A percentile compares a stretch with the other conserved stretches of the same genome.
These are phyloP conservation scores for Pangasius mekongensis DNA, from an alignment of 2,797 vertebrate species.

Conservation along the genomic window DNA sequence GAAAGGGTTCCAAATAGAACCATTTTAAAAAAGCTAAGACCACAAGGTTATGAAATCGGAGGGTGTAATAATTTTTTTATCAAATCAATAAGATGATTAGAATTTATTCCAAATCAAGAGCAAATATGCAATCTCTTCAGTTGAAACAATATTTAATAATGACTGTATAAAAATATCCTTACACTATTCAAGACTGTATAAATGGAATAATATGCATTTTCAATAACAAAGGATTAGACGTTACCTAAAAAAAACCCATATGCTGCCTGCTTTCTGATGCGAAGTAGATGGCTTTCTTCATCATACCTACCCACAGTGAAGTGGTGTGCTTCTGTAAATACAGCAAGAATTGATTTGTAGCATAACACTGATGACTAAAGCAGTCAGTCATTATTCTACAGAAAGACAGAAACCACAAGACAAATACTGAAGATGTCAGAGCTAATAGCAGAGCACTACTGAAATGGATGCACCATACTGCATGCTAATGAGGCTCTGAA, in stretches of 20 bases:
- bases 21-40: not conserved
- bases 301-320: not conserved
- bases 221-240: not conserved
- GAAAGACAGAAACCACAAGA: not conserved
- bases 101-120: not conserved
- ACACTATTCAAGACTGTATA: not conserved
- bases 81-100: not conserved
- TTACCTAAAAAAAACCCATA: not conserved
- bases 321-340: slow-evolving; percentile 9
- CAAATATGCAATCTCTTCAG: not conserved
- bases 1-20: not conserved
- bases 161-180: not conserved
- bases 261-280: not conserved
- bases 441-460: not conserved
- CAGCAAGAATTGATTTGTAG: slow-evolving; percentile 10
- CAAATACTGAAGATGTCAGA: not conserved
- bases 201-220: not conserved
- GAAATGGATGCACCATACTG: not conserved
- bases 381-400: slow-evolving; percentile 1
- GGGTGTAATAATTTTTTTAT: not conserved
- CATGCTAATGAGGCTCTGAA: slow-evolving; percentile 19
- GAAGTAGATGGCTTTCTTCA: not conserved
- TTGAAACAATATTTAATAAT: not conserved
- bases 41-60: not conserved
- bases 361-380: not conserved